Base-by-base conservation (phyloP, 1,140 invertebrate species). In the Agraylea sexmaculata region DNA sequence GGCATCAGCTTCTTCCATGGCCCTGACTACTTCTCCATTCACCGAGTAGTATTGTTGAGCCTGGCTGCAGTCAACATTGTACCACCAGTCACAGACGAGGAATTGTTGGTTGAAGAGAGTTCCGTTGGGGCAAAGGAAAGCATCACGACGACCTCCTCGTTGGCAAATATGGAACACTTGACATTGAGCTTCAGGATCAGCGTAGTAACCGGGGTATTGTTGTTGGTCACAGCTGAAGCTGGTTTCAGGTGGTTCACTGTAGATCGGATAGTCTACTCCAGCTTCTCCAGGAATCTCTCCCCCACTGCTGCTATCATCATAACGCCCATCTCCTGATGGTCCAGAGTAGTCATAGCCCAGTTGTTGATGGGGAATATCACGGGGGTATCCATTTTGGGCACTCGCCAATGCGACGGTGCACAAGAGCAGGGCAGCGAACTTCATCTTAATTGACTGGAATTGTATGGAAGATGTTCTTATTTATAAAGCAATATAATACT, bases 201-300 rank as follows among this genome's bases (percentile, higher is more conserved):
- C 60, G 43, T 70, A 73, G 41, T 72, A 73, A 13, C 70, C 71
- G 6, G 65, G 63, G 22, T 52, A 64, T 41, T 54, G 51, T 39
- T 70, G 65, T 17, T 58, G 40, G 10, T 63, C 51, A 48, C 70
- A 74, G 36, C 58, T 61, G 49, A 78, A 77, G 36, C 66, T 55
- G 11, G 74, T 77, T 46, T 69, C 53, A 7, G 73, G 72, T 33
- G 77, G 62, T 47, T 69, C 65, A 15, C 67, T 56, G 39, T 65
- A 72, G 30, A 74, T 71, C 8, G 75, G 75, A 51, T 77, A 78
- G 51, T 78, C 74, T 11, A 47, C 54, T 22, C 68, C 74, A 41
- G 73, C 27, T 33, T 43, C 43, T 22, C 47, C 47, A 7, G 40
- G 47, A 22, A 49, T 49, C 13, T 41, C 43, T 23, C 36, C 47